Percentiles rank a stretch among this genome's conserved stretches.
Conservation (phyloP, 2,888 invertebrate genomes). For the Conchocele bisecta region DNA sequence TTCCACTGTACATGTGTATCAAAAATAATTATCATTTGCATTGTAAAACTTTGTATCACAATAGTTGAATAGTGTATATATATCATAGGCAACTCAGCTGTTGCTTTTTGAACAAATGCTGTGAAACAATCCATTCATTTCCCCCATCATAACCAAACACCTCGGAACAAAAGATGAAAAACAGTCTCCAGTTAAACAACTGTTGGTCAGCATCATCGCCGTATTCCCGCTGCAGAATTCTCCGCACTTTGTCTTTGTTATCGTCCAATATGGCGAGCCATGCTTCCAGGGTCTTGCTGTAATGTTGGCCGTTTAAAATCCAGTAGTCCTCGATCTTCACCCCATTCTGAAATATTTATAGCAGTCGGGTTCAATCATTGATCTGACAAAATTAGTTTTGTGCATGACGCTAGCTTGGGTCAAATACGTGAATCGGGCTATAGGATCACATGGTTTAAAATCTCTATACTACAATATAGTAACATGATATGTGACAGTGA, state of each 20-base stretch:
- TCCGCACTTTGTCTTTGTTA: slow-evolving; percentile 66
- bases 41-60: too few relatives aligned
- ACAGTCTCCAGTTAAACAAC: slow-evolving; percentile 76
- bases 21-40: too few relatives aligned
- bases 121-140: slow-evolving; percentile 77
- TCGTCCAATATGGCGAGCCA: slow-evolving; percentile 71
- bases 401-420: too few relatives aligned
- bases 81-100: slow-evolving; percentile 56
- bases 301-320: slow-evolving; percentile 72
- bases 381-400: too few relatives aligned
- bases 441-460: too few relatives aligned
- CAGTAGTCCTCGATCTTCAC: slow-evolving; percentile 71
- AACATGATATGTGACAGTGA: too few relatives aligned
- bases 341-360: slow-evolving; percentile 74
- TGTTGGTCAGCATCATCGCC: slow-evolving; percentile 71
- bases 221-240: slow-evolving; percentile 65
- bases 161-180: slow-evolving; percentile 78
- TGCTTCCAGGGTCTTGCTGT: slow-evolving; percentile 73
- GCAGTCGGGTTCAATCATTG: too few relatives aligned
- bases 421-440: too few relatives aligned
- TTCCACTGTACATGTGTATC: too few relatives aligned
- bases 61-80: too few relatives aligned
- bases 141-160: slow-evolving; percentile 75
- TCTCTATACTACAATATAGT: too few relatives aligned
- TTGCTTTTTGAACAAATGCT: slow-evolving; percentile 73